These are phyloP conservation scores for Hirtodrosophila confusa DNA, from an alignment of 2,888 invertebrate genomes.

Conservation along the genomic window DNA sequence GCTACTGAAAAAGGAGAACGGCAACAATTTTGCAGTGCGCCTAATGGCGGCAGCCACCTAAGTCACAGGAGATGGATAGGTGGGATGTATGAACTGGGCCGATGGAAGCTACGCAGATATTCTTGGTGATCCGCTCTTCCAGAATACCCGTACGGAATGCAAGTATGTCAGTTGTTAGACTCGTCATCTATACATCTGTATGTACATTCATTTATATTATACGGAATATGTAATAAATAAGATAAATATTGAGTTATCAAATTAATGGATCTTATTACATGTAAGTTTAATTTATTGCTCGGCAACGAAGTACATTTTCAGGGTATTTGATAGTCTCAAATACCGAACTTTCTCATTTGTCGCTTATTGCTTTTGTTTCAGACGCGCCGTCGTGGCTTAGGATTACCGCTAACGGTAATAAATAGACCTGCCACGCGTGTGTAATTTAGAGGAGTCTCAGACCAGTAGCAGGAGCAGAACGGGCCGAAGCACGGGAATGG, in stretches of 20 bases:
- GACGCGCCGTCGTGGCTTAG: conserved; percentile 60
- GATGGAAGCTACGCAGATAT: not conserved
- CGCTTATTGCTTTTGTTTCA: conserved; percentile 61
- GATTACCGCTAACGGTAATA: conserved; percentile 78
- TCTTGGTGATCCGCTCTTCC: too few species aligned
- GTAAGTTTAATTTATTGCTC: not conserved
- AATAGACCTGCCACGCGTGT: conserved; percentile 75
- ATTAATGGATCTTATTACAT: not conserved
- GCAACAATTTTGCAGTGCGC: conserved; percentile 19
- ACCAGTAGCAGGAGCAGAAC: conserved; percentile 14
- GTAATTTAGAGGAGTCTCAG: conserved; percentile 64
- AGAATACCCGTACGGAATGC: too few species aligned
- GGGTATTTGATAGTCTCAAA: conserved; percentile 32
- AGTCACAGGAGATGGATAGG: conserved; percentile 3
- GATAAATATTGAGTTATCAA: too few species aligned
- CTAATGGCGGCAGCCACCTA: conserved; percentile 34
- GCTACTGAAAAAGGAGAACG: conserved; percentile 29
- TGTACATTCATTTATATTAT: too few species aligned
- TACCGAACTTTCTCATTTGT: not conserved
- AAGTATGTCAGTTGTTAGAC: too few species aligned
- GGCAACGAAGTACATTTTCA: not conserved
- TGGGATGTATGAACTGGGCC: not conserved
- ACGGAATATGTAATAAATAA: too few species aligned
- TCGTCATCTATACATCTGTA: too few species aligned
- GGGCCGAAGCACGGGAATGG: conserved; percentile 5